Percentiles rank a stretch among this genome's conserved stretches.
Evolutionary conservation across 2,888 invertebrate species (phyloP).

Genomic region (Bhutanitis thaidina): DNA sequence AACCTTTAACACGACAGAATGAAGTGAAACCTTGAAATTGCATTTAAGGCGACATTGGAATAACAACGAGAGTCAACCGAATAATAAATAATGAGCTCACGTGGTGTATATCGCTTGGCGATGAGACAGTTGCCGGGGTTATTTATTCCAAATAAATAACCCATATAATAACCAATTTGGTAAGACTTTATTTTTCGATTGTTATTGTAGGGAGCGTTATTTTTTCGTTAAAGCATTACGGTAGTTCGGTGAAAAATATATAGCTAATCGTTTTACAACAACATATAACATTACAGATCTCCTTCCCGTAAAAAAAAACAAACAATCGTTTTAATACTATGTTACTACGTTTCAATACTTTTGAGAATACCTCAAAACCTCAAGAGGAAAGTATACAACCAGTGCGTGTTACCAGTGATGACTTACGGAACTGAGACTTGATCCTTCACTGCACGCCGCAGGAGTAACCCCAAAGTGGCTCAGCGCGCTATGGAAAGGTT

Average conservation of each 20-base stretch:
- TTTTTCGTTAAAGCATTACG: not conserved
- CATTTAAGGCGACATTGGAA: slow-evolving; percentile 57
- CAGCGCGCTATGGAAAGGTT: too few relatives aligned
- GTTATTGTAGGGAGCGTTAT: not conserved
- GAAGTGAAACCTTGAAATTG: slow-evolving; percentile 53
- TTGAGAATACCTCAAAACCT: too few relatives aligned
- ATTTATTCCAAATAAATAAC: slow-evolving; percentile 10
- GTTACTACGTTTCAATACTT: too few relatives aligned
- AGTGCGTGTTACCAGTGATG: too few relatives aligned
- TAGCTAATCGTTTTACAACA: not conserved
- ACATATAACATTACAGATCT: not conserved
- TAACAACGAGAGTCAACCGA: slow-evolving; percentile 50
- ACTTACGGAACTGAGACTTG: too few relatives aligned
- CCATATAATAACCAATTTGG: too few relatives aligned
- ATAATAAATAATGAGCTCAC: slow-evolving; percentile 43
- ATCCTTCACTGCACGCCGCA: too few relatives aligned
- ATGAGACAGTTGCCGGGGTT: slow-evolving; percentile 8
- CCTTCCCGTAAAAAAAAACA: too few relatives aligned
- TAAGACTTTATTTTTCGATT: slow-evolving; percentile 2
- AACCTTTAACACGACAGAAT: slow-evolving; percentile 44
- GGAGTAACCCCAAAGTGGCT: too few relatives aligned
- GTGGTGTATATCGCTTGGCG: slow-evolving; percentile 14
- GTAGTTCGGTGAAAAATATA: not conserved
- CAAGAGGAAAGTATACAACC: too few relatives aligned
- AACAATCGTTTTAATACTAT: too few relatives aligned